Conservation (phyloP, 2,888 invertebrate species). For the Acanthoscelides obtectus region DNA sequence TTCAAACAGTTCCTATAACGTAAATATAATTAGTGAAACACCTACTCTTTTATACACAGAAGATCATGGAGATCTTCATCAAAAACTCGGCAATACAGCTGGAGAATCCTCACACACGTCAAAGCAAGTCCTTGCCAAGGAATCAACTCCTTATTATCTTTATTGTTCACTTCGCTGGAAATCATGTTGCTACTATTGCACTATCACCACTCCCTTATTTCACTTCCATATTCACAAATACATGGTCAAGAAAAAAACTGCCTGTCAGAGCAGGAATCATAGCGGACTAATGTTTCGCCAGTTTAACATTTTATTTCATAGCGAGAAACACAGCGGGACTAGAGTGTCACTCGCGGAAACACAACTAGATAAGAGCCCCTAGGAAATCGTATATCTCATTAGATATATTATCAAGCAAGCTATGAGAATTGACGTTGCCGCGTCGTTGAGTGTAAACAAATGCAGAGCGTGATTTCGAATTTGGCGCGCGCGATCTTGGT, state of each 20-base stretch:
- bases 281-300: neutral
- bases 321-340: too few relatives aligned
- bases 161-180: constrained; percentile 8
- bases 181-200: constrained; percentile 7
- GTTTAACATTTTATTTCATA: too few relatives aligned
- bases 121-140: constrained; percentile 82
- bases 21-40: neutral
- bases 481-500: constrained; percentile 13
- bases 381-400: neutral
- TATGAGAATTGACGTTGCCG: neutral
- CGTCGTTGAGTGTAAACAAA: constrained; percentile 6
- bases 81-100: constrained; percentile 84
- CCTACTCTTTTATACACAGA: constrained; percentile 20
- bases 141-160: constrained; percentile 24
- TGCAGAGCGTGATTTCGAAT: constrained; percentile 8
- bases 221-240: neutral
- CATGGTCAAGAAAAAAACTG: neutral
- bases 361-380: neutral
- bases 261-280: neutral
- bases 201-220: neutral
- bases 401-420: neutral
- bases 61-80: constrained; percentile 51
- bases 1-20: too few relatives aligned
- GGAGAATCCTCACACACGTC: constrained; percentile 77
- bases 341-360: neutral